Evolutionary conservation across 1,140 invertebrate genomes (phyloP), one percentile per base, ranked within the genome.

Genomic region (Oryctes rhinoceros): DNA sequence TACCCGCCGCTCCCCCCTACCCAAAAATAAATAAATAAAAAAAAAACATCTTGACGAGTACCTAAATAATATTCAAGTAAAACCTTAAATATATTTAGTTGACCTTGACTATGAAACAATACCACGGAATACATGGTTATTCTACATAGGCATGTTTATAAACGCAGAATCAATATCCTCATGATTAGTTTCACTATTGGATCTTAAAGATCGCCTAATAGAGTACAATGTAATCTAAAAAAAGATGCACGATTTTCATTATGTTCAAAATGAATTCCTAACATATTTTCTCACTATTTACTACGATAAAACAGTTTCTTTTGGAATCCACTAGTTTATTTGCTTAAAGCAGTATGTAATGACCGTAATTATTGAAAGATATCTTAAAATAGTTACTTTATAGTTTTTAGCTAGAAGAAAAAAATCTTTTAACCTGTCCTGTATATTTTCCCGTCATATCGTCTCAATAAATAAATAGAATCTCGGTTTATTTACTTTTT

Each of bases 81-180:
- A 53, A 53, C 49, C 4, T 18, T 11, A 53, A 53, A 53, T 53
- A 53, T 11, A 53, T 13, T 53, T 18, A 53, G 49, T 18, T 18
- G 49, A 53, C 49, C 49, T 53, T 53, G 49, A 53, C 49, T 53
- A 53, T 53, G 49, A 53, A 53, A 53, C n/a, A 53, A 53, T 53
- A 53, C 49, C 11, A 53, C 39, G 5, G 39, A 5, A 44, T 44
- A 44, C 39, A 44, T 44, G n/a, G n/a, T 53, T 53, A 0, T 7
- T 18, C 9, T 53, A 15, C 4, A 4, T 53, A 18, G 4, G n/a
- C n/a, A 18, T 53, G 49, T 53, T 53, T 53, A 53, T 53, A 53
- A 1, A 18, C 13, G 13, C 49, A 53, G n/a, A 53, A 15, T 53
- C 11, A 53, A 53, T 15, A 53, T 53, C 49, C 49, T 53, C 4